These are phyloP conservation scores for Uloborus plumipes DNA, from an alignment of 2,888 invertebrate species.

Conservation along the genomic window DNA sequence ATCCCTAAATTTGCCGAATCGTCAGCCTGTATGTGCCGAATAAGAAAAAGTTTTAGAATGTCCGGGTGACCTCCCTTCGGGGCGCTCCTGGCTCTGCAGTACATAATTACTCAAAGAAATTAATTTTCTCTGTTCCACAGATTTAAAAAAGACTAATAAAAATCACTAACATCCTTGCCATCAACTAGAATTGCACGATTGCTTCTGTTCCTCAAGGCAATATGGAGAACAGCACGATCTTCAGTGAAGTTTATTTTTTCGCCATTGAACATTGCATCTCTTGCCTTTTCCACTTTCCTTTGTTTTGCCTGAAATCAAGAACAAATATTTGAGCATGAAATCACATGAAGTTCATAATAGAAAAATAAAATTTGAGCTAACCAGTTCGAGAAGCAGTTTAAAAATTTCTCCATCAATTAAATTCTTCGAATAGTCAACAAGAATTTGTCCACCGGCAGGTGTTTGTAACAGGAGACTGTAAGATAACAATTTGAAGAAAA, in stretches of 20 bases:
- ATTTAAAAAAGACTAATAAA: neutral
- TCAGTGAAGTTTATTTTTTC: constrained; percentile 98
- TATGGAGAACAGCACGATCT: constrained; percentile 93
- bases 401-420: constrained; percentile 85
- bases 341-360: neutral
- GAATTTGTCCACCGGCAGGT: constrained; percentile 88
- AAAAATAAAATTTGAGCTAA: constrained; percentile 70
- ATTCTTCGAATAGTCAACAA: constrained; percentile 98
- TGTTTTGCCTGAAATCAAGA: constrained; percentile 75
- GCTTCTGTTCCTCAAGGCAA: constrained; percentile 89
- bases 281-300: constrained; percentile 85
- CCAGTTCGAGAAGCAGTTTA: constrained; percentile 83
- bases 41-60: too few species aligned
- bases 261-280: constrained; percentile 93
- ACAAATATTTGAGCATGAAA: neutral
- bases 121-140: too few species aligned
- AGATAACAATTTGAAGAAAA: neutral
- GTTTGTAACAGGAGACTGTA: constrained; percentile 81
- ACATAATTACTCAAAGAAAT: too few species aligned
- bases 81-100: too few species aligned
- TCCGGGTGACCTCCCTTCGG: too few species aligned
- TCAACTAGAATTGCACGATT: constrained; percentile 85
- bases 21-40: too few species aligned
- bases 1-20: too few species aligned
- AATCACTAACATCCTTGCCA: constrained; percentile 82